Base-by-base conservation (phyloP, 2,113 vertebrate species). In the Pristiophorus japonicus region DNA sequence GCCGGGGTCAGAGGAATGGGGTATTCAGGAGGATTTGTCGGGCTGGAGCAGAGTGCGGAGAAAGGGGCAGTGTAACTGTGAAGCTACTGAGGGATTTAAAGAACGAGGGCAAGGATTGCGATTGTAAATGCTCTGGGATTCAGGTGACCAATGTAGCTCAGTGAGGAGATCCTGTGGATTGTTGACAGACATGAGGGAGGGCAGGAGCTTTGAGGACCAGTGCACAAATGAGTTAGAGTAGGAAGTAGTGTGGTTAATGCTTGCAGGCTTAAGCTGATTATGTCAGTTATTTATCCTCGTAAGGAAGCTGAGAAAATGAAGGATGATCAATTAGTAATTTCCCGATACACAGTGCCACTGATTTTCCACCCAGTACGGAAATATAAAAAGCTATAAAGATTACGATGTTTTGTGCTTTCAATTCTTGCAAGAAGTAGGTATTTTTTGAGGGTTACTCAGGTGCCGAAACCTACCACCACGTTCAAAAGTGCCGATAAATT, bases 401-500 rank as follows among this genome's bases (percentile, higher is more conserved):
- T 34, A 78, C 73, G 1, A 78, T 78, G 12, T 81, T 81, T 81
- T 81, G 78, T 42, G 18, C 4, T 16, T 81, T 81, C 75, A 81
- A 38, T 81, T 38, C 1, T 45, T 81, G 78, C n/a, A 81, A 81
- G n/a, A 27, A 30, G 27, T 42, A 81, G 78, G 38, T 81, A 45
- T 42, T 1, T 81, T 81, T 81, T 45, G 18, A 1, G 38, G 2
- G 42, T 20, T 4, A 45, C 16, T 38, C 38, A 42, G 22, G 16
- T 20, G 38, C 38, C 42, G 18, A 42, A 1, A 20, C n/a, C 12
- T 42, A 81, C 38, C 38, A 42, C 78, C 38, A 42, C 6, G 78
- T 81, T 38, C 75, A 81, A 81, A 81, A n/a, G 75, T 81, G 42
- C 75, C 42, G 75, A 81, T 81, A 81, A 81, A 81, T 45, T 81